phyloP scores from a whole-genome alignment of 2,888 invertebrate genomes.

The Chrysotoxum bicinctum region DNA sequence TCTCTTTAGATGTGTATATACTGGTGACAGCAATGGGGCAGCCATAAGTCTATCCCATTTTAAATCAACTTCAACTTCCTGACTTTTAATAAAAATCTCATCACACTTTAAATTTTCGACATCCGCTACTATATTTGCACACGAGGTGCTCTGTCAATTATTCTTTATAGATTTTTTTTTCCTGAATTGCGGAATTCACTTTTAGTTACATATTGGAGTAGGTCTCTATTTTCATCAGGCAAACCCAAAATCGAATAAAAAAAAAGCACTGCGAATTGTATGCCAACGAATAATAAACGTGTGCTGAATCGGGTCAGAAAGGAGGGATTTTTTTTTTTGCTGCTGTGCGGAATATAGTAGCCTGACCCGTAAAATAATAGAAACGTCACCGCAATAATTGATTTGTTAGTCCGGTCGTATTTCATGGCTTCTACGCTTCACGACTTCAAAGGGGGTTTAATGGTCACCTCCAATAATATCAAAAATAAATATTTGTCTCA shows the following conservation, averaged over 20 bases:
- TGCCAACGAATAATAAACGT: constrained; percentile 6
- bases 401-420: constrained; percentile 51
- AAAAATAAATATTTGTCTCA: constrained; percentile 57
- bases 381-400: constrained; percentile 66
- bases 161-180: constrained; percentile 16
- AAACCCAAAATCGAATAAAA: background rate
- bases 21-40: background rate
- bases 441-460: background rate
- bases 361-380: constrained; percentile 53
- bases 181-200: constrained; percentile 16
- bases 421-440: background rate
- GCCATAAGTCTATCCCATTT: constrained; percentile 2
- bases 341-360: background rate
- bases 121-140: constrained; percentile 50
- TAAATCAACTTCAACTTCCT: constrained; percentile 39
- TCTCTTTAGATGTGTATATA: background rate
- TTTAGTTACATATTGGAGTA: constrained; percentile 21
- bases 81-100: constrained; percentile 52
- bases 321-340: constrained; percentile 12
- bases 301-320: constrained; percentile 60
- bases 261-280: constrained; percentile 7
- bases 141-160: constrained; percentile 39
- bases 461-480: constrained; percentile 50
- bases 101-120: constrained; percentile 48
- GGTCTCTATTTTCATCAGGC: background rate